Percentiles rank a stretch among this genome's conserved stretches.
Conservation (phyloP, 2,113 vertebrate genomes). For the Steatornis caripensis region DNA sequence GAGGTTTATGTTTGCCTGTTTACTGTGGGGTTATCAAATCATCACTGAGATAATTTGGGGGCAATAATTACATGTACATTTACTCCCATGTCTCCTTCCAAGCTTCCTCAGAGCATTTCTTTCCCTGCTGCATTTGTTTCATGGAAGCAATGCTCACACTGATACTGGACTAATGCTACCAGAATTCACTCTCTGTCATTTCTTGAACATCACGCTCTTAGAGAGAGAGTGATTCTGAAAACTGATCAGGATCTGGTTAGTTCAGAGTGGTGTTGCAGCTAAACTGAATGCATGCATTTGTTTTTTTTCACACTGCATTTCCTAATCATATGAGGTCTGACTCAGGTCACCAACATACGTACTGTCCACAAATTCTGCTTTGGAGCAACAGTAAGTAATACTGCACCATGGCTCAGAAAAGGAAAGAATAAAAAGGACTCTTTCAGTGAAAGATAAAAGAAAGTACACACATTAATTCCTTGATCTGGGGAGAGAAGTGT, state of each 20-base stretch:
- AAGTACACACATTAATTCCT: background rate
- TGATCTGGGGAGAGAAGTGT: background rate
- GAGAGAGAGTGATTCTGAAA: background rate
- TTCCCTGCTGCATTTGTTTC: background rate
- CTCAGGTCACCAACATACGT: background rate
- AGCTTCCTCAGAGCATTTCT: background rate
- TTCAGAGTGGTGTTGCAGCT: background rate
- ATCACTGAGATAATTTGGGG: background rate
- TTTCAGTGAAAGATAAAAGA: conserved; percentile 3
- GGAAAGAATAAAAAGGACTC: background rate
- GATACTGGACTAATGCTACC: background rate
- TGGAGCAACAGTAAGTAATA: background rate
- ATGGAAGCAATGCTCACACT: background rate
- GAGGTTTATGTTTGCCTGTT: background rate
- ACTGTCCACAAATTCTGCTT: background rate
- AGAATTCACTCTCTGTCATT: background rate
- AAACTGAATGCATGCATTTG: background rate
- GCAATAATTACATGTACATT: background rate
- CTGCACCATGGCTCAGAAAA: background rate
- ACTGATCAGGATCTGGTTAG: background rate
- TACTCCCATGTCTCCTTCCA: background rate
- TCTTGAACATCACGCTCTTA: background rate
- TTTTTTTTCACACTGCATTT: background rate
- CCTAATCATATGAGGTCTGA: background rate
- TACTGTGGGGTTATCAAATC: background rate